Percentiles rank a stretch among this genome's conserved stretches.
Evolutionary conservation across 2,888 invertebrate species (phyloP).

Genomic region (Fissipunctia ypsillon): DNA sequence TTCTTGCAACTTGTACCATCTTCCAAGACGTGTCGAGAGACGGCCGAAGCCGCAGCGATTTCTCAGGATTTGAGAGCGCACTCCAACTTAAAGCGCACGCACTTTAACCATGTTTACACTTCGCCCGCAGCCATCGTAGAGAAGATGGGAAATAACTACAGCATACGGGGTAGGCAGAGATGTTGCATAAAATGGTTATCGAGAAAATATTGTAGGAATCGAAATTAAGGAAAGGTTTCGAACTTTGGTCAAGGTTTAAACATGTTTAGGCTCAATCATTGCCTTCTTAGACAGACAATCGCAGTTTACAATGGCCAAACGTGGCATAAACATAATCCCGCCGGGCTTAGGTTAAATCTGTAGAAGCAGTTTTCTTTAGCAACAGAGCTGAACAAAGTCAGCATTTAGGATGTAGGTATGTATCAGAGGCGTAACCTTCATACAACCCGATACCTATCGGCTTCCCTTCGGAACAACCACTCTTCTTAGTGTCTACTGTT

Average conservation of each 20-base stretch:
- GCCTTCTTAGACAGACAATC: too few relatives aligned
- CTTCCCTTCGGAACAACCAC: too few relatives aligned
- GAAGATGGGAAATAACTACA: conserved; percentile 39
- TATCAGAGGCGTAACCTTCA: too few relatives aligned
- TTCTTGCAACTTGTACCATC: conserved; percentile 62
- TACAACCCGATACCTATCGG: too few relatives aligned
- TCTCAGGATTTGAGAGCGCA: conserved; percentile 85
- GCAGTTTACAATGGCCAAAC: too few relatives aligned
- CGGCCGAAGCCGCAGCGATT: conserved; percentile 83
- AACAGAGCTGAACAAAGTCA: background rate
- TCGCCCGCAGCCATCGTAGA: conserved; percentile 45
- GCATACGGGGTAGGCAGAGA: background rate
- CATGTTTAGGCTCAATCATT: background rate
- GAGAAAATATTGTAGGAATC: background rate
- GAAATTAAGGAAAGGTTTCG: background rate
- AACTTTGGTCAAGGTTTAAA: background rate
- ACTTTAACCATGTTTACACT: conserved; percentile 73
- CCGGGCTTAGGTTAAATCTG: too few relatives aligned
- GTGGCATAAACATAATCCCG: too few relatives aligned
- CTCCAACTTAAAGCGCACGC: conserved; percentile 80
- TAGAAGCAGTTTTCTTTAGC: background rate
- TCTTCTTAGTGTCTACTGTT: too few relatives aligned
- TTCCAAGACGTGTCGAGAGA: conserved; percentile 81
- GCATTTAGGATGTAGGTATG: background rate
- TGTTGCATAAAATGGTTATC: background rate